These are phyloP conservation scores for Thunnus thynnus DNA, from an alignment of 2,113 vertebrate species.

Conservation along the genomic window DNA sequence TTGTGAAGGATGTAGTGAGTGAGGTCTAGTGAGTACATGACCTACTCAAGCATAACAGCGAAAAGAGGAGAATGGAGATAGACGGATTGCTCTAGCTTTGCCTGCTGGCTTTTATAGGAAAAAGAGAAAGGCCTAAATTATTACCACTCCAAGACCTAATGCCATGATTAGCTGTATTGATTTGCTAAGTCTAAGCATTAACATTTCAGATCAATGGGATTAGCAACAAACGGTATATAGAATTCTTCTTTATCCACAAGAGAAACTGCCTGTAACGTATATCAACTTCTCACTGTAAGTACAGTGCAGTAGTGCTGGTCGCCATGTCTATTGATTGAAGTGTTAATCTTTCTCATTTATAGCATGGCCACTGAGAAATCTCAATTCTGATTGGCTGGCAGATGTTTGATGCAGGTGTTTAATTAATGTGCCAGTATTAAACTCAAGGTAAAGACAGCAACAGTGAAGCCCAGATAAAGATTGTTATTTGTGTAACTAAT, in stretches of 20 bases:
- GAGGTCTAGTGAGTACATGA: slow-evolving; percentile 44
- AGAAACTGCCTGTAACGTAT: slow-evolving; percentile 23
- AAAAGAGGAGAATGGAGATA: slow-evolving; percentile 43
- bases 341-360: slow-evolving; percentile 3
- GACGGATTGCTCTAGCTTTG: slow-evolving; percentile 28
- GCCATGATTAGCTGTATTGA: slow-evolving; percentile 60
- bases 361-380: background rate
- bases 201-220: slow-evolving; percentile 48
- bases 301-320: background rate
- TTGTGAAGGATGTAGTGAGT: slow-evolving; percentile 38
- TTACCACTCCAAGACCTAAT: slow-evolving; percentile 53
- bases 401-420: background rate
- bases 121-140: slow-evolving; percentile 33
- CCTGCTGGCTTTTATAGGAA: slow-evolving; percentile 27
- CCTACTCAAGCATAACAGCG: slow-evolving; percentile 37
- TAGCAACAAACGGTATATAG: slow-evolving; percentile 9
- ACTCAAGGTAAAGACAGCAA: background rate
- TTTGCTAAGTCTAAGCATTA: slow-evolving; percentile 27
- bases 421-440: background rate
- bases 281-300: slow-evolving; percentile 18
- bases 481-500: background rate
- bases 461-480: background rate
- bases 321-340: background rate
- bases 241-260: slow-evolving; percentile 30
- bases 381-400: background rate